Base-by-base conservation (phyloP, 37 sponge, comb jelly and placozoan genomes). In the Halisarca cf. caerulea region DNA sequence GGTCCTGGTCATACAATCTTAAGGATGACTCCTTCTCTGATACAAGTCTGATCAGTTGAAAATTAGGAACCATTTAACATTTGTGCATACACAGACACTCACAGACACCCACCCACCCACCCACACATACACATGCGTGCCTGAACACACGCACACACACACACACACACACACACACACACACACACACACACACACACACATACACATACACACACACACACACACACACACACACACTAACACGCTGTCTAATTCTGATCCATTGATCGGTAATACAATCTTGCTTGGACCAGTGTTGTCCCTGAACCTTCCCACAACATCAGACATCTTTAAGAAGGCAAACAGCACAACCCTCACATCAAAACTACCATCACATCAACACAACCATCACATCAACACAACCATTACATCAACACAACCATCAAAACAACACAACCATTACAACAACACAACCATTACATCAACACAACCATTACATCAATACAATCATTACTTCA, bases 241-340 rank as follows among this genome's bases (percentile, higher is more conserved):
- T 35, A 24, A 93, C 94, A 80, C 86, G 61, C 37, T 1, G n/a
- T 90, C 86, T 39, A 93, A 58, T 23, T 84, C 90, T 18, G 88
- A 83, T 36, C 85, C 91, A 40, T 93, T 93, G 51, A 90, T 60
- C 34, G 94, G 94, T 2, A 93, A 68, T 44, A 51, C 18, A 2
- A 93, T 36, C 38, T 90, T 90, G 27, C 24, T 85, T 23, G 86
- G 79, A 0, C 86, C 88, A 9, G 94, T 90, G 71, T 72, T 85
- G 43, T 80, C 68, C 21, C 81, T 61, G 38, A 93, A 93, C 51
- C 53, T 38, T 18, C 59, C 51, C 21, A 85, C 78, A 0, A 90
- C 51, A 18, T 90, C 91, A 15, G 66, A 27, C 0, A 60, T 82
- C 93, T 92, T 38, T 23, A 36, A 24, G 37, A 41, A 75, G 24